Evolutionary conservation across 2,888 invertebrate genomes (phyloP), one percentile per base, ranked within the genome.

Genomic region (Monochamus alternatus): DNA sequence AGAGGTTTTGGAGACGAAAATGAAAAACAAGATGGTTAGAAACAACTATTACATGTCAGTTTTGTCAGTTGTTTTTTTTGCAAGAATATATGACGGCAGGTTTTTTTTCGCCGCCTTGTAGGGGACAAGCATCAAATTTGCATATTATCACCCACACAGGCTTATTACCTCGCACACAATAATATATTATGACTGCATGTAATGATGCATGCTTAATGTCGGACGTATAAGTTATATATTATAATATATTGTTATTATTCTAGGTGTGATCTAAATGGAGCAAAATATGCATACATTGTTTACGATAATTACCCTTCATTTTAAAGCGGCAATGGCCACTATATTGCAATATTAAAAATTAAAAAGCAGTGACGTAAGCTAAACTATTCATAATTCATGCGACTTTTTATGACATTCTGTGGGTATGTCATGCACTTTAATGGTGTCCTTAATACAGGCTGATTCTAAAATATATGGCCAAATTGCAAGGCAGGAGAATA

Each of bases 231-330:
- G 62, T 70, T 70, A 52, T 70, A 62, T 65, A 64, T 75, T 71
- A 75, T 71, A 75, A 71, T 71, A 71, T 75, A 75, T 71, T 44
- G 68, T 75, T 75, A 73, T 75, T 75, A 69, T 67, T 51, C 72
- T 73, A 75, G 75, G 75, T 75, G 75, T 72, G 75, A 75, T 75
- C 73, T 69, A 75, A 75, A 75, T 75, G 68, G 75, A 69, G 64
- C 75, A 73, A 72, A 68, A 58, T 64, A 73, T 73, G 73, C 65
- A 75, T 62, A 62, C 67, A 75, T 75, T 75, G 72, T 73, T 72
- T 47, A 32, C 44, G 55, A 73, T 75, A 72, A 75, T 75, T 75
- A 73, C 68, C 73, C 64, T 68, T 75, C 68, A 75, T 75, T 75
- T 75, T 75, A 73, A 44, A 75, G 63, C 73, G 75, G 73, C 68